phyloP scores from a whole-genome alignment of 1,140 invertebrate genomes.

The Papilio polyxenes region DNA sequence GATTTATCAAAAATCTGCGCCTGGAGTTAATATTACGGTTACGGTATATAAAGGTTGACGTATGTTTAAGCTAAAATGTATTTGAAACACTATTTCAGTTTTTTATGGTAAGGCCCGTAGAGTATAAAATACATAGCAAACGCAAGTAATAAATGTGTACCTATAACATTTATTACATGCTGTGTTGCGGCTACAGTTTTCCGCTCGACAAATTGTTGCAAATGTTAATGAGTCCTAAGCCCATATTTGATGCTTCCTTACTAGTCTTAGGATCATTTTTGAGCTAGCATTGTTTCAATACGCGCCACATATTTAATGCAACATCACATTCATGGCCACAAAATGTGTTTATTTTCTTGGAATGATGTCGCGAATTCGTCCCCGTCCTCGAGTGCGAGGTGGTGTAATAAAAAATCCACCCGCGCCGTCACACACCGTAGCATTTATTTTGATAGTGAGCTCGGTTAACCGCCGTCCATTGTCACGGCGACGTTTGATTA shows the following conservation, averaged over 20 bases:
- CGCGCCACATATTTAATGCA: slow-evolving; percentile 8
- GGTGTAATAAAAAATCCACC: slow-evolving; percentile 74
- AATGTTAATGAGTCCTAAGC: not conserved
- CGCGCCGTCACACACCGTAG: slow-evolving; percentile 68
- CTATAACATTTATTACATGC: too few species aligned
- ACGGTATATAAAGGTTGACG: too few species aligned
- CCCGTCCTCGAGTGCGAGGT: slow-evolving; percentile 65
- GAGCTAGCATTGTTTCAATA: not conserved
- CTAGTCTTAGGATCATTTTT: not conserved
- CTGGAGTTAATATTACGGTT: too few species aligned
- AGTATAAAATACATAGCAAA: too few species aligned
- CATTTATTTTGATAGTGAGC: slow-evolving; percentile 76
- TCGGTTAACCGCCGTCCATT: slow-evolving; percentile 72
- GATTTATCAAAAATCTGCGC: too few species aligned
- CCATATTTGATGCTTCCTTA: not conserved
- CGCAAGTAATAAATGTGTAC: too few species aligned
- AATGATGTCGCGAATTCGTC: slow-evolving; percentile 58
- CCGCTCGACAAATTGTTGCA: too few species aligned
- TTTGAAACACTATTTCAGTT: too few species aligned
- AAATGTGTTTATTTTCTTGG: slow-evolving; percentile 25
- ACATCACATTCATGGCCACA: not conserved
- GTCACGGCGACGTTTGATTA: slow-evolving; percentile 71
- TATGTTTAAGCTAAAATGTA: too few species aligned
- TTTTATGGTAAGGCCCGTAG: too few species aligned
- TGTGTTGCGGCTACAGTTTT: too few species aligned